Conservation (phyloP, 2,888 invertebrate genomes). For the Piscicola geometra region DNA sequence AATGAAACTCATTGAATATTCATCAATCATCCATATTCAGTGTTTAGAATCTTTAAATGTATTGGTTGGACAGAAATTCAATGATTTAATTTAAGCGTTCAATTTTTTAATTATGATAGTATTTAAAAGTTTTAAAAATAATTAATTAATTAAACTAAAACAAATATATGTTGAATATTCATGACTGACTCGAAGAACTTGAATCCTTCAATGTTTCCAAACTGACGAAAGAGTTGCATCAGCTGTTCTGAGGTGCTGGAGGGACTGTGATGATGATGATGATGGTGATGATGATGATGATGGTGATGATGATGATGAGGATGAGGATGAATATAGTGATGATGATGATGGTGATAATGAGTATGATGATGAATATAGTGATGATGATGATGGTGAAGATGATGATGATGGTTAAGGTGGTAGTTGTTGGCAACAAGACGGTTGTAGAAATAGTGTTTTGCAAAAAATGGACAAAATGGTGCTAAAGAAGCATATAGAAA, state of each 20-base stretch:
- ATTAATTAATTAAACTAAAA: neutral
- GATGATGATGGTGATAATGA: constrained; percentile 4
- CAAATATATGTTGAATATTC: neutral
- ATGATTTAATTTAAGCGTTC: too few relatives aligned
- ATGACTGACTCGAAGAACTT: constrained; percentile 89
- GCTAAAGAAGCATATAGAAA: neutral
- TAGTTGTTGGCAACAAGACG: too few relatives aligned
- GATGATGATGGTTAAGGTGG: constrained; percentile 7
- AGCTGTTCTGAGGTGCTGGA: constrained; percentile 1
- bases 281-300: constrained; percentile 1
- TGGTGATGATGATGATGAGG: too few relatives aligned
- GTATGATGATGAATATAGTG: too few relatives aligned
- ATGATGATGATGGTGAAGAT: constrained; percentile 10
- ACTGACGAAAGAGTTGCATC: constrained; percentile 73
- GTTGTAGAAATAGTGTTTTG: neutral
- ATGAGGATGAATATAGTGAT: too few relatives aligned
- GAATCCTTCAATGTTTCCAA: constrained; percentile 81
- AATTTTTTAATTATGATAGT: too few relatives aligned
- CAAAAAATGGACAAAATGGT: neutral
- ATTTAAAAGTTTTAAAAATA: too few relatives aligned
- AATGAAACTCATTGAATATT: neutral
- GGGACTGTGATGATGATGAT: constrained; percentile 16
- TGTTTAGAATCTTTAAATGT: too few relatives aligned
- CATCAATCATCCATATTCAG: too few relatives aligned
- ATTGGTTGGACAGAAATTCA: too few relatives aligned